phyloP scores from a whole-genome alignment of 2,113 vertebrate species.

The Paedocypris sp. region DNA sequence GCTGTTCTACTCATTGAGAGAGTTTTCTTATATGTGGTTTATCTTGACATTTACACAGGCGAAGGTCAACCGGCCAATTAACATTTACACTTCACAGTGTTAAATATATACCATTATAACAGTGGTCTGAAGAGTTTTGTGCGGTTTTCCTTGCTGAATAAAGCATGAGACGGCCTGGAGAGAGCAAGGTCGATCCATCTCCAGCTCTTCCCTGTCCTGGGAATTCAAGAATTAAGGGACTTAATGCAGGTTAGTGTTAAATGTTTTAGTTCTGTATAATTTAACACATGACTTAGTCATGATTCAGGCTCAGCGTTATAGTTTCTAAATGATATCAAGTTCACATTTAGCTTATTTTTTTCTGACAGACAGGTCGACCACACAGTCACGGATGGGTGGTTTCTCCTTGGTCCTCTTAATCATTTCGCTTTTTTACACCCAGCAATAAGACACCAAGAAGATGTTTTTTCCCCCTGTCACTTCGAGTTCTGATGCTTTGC shows the following conservation, averaged over 20 bases:
- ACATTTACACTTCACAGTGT: conserved; percentile 25
- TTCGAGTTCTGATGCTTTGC: conserved; percentile 32
- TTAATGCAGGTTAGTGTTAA: conserved; percentile 14
- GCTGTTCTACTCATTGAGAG: no score
- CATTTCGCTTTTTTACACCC: neutral
- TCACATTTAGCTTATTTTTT: neutral
- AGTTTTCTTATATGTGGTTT: no score
- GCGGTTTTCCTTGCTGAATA: neutral
- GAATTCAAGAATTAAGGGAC: no score
- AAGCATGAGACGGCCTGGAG: neutral
- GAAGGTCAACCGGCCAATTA: conserved; percentile 34
- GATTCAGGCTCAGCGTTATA: neutral
- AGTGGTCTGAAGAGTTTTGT: neutral
- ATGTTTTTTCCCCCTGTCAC: no score
- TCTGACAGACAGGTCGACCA: neutral
- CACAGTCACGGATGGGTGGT: neutral
- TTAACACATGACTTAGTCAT: conserved; percentile 5
- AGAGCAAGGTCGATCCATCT: no score
- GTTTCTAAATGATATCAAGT: neutral
- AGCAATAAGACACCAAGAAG: no score
- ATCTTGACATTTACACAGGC: neutral
- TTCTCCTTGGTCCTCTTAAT: conserved; percentile 5
- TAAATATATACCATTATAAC: conserved; percentile 7
- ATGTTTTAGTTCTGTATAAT: neutral
- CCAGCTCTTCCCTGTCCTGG: no score